phyloP scores from a whole-genome alignment of 2,113 vertebrate species.

The Acrocephalus arundinaceus region DNA sequence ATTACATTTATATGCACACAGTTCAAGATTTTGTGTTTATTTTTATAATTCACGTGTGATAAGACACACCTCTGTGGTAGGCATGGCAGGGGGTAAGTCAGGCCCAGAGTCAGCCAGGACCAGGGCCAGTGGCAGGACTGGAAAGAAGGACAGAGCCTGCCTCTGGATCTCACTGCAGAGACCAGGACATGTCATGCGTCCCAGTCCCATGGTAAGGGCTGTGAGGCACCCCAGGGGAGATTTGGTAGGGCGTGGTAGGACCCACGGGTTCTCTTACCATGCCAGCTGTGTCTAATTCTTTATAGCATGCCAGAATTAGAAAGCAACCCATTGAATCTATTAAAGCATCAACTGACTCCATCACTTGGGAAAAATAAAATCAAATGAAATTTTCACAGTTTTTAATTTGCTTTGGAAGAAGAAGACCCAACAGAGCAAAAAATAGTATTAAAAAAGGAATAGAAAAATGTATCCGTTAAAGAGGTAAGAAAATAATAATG shows the following conservation, averaged over 20 bases:
- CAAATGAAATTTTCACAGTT: neutral
- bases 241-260: neutral
- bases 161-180: no score
- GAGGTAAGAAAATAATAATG: neutral
- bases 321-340: neutral
- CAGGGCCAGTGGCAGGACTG: neutral
- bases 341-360: neutral
- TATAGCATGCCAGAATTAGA: neutral
- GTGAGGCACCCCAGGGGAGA: neutral
- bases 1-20: no score
- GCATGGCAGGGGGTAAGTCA: neutral
- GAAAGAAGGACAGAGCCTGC: neutral
- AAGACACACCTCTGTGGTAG: neutral
- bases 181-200: neutral
- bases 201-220: neutral
- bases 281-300: neutral
- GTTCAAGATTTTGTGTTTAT: neutral
- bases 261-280: fast-evolving
- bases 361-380: neutral
- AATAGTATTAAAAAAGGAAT: neutral
- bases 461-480: neutral
- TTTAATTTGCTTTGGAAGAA: neutral
- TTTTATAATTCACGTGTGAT: neutral
- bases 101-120: neutral
- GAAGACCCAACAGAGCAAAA: neutral